Evolutionary conservation across 2,113 vertebrate genomes (phyloP), one percentile per base, ranked within the genome.

Genomic region (Rattus rattus): DNA sequence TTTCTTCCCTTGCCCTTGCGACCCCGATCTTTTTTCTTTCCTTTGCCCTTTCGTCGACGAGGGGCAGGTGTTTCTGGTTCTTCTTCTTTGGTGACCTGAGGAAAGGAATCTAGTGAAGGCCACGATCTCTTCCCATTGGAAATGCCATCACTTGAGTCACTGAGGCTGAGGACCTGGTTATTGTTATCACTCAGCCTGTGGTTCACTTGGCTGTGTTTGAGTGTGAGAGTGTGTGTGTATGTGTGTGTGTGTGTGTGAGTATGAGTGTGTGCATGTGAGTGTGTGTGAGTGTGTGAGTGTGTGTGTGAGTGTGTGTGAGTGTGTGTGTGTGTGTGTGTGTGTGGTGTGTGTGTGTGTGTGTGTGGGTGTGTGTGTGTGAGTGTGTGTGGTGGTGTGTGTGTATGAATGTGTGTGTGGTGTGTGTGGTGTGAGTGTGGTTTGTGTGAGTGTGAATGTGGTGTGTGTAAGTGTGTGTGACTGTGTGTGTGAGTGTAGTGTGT

Each of bases 1-100:
- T 99, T 98, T 89, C 98, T 99, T 90, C 99, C 99, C 96, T 99
- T 99, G 67, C 99, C 99, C 97, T 98, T 98, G 30, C 98, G 98
- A 88, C 98, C 97, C 39, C 87, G 90, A 0, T 98, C 99, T 94
- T 98, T 98, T 95, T 99, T 99, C 98, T 98, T 99, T 94, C 99
- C 98, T 97, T 99, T 98, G 20, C 98, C 98, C 98, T 97, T 99
- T 96, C 97, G 97, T 65, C 61, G 97, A 0, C 97, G 97, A 16
- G 92, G 12, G 16, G 89, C 10, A 1, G 91, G 6, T 0, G 87
- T 79, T 77, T 94, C 97, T 0, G 20, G 70, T 69, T 81, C 36
- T 0, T 65, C 75, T 89, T 95, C 75, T 93, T 95, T 97, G 8
- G 81, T 93, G 5, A 20, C 5, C 96, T 90, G 67, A 47, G 28